These are phyloP conservation scores for Sebastes vulpes DNA, from an alignment of 2,797 vertebrate genomes.

Conservation along the genomic window DNA sequence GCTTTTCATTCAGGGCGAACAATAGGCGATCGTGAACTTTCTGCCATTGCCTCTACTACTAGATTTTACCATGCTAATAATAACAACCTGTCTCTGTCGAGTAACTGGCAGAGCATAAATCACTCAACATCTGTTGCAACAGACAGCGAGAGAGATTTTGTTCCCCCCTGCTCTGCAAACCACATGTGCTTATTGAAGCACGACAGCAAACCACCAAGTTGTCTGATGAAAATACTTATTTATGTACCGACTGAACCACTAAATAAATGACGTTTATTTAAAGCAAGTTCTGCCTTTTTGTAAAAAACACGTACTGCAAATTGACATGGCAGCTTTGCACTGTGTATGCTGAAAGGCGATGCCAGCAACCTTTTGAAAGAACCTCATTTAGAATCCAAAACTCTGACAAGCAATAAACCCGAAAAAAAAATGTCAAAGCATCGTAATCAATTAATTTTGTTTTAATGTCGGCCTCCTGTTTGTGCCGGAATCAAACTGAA, in stretches of 20 bases:
- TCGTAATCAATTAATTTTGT: conserved; percentile 26
- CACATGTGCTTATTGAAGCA: conserved; percentile 26
- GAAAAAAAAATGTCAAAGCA: conserved; percentile 36
- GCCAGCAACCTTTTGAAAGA: conserved; percentile 3
- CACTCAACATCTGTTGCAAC: conserved; percentile 56
- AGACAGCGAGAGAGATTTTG: conserved; percentile 14
- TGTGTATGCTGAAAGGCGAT: not conserved
- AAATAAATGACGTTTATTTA: not conserved
- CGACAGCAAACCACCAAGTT: not conserved
- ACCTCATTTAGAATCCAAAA: conserved; percentile 2
- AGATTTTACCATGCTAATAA: not conserved
- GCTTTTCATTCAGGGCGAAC: not conserved
- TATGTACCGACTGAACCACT: not conserved
- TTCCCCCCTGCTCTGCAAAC: conserved; percentile 16
- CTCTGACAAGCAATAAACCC: not conserved
- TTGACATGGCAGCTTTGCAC: not conserved
- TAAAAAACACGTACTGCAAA: not conserved
- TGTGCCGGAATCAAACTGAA: conserved; percentile 24
- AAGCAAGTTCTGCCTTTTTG: not conserved
- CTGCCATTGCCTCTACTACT: not conserved
- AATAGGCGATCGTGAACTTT: not conserved
- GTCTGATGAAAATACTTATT: conserved; percentile 8
- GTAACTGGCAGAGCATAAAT: conserved; percentile 35
- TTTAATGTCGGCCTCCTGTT: conserved; percentile 20
- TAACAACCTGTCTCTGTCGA: conserved; percentile 16